These are phyloP conservation scores for Syndactyla subalaris DNA, from an alignment of 2,797 vertebrate genomes.

Conservation along the genomic window DNA sequence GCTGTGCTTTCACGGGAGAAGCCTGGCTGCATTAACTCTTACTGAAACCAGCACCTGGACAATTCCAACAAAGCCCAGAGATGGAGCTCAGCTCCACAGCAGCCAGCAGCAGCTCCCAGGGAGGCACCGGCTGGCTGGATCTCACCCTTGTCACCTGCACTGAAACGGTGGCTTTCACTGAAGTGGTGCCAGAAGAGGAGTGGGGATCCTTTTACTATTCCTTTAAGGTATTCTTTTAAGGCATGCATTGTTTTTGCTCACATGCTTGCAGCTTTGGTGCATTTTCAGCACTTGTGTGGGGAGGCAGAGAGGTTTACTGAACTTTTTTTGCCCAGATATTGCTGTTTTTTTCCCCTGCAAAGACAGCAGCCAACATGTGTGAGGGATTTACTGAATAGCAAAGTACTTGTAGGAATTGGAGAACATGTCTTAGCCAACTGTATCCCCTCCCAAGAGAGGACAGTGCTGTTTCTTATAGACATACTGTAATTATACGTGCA, in stretches of 20 bases:
- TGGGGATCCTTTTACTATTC: slow-evolving; percentile 78
- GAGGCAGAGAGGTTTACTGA: background rate
- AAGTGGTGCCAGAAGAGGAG: slow-evolving; percentile 59
- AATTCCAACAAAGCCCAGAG: background rate
- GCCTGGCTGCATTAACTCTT: slow-evolving; percentile 14
- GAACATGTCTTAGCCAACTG: background rate
- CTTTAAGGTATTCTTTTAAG: slow-evolving; percentile 78
- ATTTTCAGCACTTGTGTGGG: background rate
- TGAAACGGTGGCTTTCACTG: slow-evolving; percentile 56
- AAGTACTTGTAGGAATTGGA: background rate
- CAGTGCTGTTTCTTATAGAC: background rate
- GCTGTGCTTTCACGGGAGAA: background rate
- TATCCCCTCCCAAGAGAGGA: background rate
- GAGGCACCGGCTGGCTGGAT: background rate
- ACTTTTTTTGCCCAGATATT: background rate
- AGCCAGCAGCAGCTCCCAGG: slow-evolving; percentile 26
- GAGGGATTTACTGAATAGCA: background rate
- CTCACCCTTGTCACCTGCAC: slow-evolving; percentile 54
- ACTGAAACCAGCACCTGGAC: background rate
- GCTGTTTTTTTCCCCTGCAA: background rate
- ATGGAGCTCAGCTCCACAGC: slow-evolving; percentile 68
- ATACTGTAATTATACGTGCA: background rate
- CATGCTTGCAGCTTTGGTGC: background rate
- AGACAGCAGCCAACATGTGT: background rate
- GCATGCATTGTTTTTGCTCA: background rate